phyloP scores from a whole-genome alignment of 2,888 invertebrate species.

The Aphelenchoides bicaudatus region DNA sequence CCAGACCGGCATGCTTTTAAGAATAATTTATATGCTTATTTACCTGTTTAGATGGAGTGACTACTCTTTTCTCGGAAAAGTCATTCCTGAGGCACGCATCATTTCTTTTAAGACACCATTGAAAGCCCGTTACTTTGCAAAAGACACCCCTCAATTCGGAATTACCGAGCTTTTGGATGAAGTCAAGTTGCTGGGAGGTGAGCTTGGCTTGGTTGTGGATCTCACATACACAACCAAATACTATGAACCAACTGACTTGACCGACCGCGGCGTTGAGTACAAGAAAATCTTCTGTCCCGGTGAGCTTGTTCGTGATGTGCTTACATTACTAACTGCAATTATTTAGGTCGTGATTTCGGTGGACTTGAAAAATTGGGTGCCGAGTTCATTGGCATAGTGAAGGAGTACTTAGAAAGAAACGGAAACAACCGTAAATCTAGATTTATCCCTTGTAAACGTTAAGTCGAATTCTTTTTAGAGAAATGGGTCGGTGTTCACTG shows the following conservation, averaged over 20 bases:
- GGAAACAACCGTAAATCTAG: background rate
- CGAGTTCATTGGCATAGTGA: constrained; percentile 23
- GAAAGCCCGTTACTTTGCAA: constrained; percentile 22
- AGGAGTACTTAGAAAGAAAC: constrained; percentile 18
- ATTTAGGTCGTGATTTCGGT: constrained; percentile 41
- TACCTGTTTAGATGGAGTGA: constrained; percentile 61
- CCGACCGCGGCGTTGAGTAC: constrained; percentile 15
- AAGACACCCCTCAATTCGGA: constrained; percentile 8
- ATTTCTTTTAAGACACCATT: constrained; percentile 76
- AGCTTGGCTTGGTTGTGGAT: constrained; percentile 63
- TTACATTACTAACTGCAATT: no score
- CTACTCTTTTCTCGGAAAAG: constrained; percentile 65
- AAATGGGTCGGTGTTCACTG: constrained; percentile 65
- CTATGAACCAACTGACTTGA: constrained; percentile 15
- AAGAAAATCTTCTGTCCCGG: constrained; percentile 18
- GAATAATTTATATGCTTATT: no score
- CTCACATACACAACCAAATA: constrained; percentile 52
- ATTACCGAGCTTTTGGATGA: constrained; percentile 10
- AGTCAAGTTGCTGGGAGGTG: constrained; percentile 7
- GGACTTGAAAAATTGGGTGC: constrained; percentile 14
- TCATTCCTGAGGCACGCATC: constrained; percentile 71
- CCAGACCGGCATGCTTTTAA: no score
- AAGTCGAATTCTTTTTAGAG: constrained; percentile 51
- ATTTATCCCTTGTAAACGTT: background rate
- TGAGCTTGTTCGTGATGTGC: no score